Evolutionary conservation across 1,140 invertebrate species (phyloP).

Genomic region (Phortica variegata): DNA sequence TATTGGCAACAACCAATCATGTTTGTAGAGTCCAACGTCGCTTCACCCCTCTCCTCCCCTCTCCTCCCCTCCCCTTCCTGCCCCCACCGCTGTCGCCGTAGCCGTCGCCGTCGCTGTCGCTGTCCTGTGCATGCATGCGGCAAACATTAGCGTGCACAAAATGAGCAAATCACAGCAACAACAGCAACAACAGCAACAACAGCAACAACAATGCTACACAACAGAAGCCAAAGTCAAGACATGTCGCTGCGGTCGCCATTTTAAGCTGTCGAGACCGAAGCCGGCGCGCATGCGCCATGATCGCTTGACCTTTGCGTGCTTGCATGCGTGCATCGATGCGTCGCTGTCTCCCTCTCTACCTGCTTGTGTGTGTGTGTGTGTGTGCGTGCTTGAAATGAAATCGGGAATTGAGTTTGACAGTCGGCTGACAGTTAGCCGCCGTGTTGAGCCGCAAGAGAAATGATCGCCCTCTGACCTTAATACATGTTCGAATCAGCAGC

Average conservation of each 20-base stretch:
- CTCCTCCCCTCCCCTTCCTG: not conserved
- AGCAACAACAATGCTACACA: not conserved
- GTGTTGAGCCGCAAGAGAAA: conserved; percentile 7
- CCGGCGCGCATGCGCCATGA: conserved; percentile 7
- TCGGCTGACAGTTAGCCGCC: conserved; percentile 52
- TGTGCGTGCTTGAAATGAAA: conserved; percentile 5
- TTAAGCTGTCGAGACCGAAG: conserved; percentile 9
- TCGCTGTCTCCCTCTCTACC: not conserved
- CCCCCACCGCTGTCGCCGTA: no score
- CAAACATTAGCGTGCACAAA: no score
- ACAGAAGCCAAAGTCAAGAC: not conserved
- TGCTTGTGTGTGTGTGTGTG: conserved; percentile 13
- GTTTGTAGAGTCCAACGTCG: not conserved
- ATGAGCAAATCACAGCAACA: not conserved
- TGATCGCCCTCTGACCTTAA: conserved; percentile 54
- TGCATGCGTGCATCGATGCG: conserved; percentile 33
- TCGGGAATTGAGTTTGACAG: conserved; percentile 53
- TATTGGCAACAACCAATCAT: conserved; percentile 22
- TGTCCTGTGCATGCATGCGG: no score
- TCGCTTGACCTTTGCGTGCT: conserved; percentile 8
- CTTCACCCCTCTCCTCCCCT: not conserved
- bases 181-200: no score
- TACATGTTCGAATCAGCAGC: conserved; percentile 48
- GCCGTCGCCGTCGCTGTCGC: no score
- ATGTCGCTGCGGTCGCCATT: not conserved